A percentile compares a stretch with the other conserved stretches of the same genome.
phyloP scores from a whole-genome alignment of 23 tunicate species.

The Clavelina lepadiformis region DNA sequence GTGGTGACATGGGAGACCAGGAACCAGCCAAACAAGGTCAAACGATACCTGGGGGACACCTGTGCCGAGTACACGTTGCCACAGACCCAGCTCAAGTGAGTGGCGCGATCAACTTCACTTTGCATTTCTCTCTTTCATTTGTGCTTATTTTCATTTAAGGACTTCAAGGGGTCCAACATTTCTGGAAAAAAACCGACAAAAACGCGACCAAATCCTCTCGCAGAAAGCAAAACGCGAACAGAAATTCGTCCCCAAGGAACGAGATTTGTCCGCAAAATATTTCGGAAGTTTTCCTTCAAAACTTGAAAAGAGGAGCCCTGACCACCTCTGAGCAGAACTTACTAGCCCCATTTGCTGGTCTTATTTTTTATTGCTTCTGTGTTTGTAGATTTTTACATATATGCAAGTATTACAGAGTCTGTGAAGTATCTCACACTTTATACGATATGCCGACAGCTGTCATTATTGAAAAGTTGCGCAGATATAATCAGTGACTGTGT shows the following conservation, averaged over 20 bases:
- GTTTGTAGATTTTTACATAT: too few species aligned
- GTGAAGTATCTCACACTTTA: too few species aligned
- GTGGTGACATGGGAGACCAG: constrained; percentile 47
- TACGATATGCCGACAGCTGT: too few species aligned
- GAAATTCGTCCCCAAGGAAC: constrained; percentile 1
- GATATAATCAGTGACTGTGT: too few species aligned
- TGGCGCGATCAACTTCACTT: background rate
- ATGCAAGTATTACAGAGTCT: too few species aligned
- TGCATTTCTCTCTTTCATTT: too few species aligned
- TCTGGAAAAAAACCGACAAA: constrained; percentile 49
- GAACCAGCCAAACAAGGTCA: constrained; percentile 49
- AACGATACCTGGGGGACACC: constrained; percentile 21
- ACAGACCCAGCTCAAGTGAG: constrained; percentile 38
- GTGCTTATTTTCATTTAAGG: too few species aligned
- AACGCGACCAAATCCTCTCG: constrained; percentile 41
- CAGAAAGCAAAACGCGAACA: constrained; percentile 50
- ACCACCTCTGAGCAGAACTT: too few species aligned
- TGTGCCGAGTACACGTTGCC: constrained; percentile 31
- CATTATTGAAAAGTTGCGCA: too few species aligned
- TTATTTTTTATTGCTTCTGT: too few species aligned
- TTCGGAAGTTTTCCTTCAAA: constrained; percentile 36
- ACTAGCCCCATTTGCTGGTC: too few species aligned
- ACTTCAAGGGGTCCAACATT: constrained; percentile 21
- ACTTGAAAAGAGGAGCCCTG: too few species aligned
- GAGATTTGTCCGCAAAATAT: constrained; percentile 43